Evolutionary conservation across 1,140 invertebrate genomes (phyloP).

Genomic region (Atta cephalotes): DNA sequence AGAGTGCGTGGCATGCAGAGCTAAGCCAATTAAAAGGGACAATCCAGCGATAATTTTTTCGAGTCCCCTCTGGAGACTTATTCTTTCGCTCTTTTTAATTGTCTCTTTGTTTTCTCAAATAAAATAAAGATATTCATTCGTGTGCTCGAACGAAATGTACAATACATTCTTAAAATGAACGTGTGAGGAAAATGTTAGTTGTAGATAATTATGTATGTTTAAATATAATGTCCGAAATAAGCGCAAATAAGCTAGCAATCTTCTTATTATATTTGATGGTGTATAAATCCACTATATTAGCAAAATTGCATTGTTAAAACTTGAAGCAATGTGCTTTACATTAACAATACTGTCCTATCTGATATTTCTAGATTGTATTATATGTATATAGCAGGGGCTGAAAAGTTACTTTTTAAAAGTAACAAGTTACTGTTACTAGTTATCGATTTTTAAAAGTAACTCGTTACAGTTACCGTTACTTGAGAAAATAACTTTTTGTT

Average conservation of each 20-base stretch:
- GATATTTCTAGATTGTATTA: neutral
- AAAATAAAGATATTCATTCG: neutral
- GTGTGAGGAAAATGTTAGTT: too few relatives aligned
- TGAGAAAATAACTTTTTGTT: too few relatives aligned
- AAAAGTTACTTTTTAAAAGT: too few relatives aligned
- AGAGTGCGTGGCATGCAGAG: constrained; percentile 10
- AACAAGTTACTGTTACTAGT: too few relatives aligned
- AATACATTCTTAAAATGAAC: neutral
- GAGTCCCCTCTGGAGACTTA: too few relatives aligned
- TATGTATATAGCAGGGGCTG: too few relatives aligned
- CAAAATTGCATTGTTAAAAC: neutral
- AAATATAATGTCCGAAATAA: neutral
- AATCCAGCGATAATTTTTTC: constrained; percentile 51
- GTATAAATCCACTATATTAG: neutral
- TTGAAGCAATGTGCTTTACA: too few relatives aligned
- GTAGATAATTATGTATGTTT: too few relatives aligned
- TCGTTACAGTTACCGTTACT: too few relatives aligned
- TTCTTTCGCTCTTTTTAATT: neutral
- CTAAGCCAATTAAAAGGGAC: constrained; percentile 76
- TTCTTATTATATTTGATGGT: neutral
- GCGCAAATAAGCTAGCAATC: neutral
- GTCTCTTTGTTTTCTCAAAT: neutral
- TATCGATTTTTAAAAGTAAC: too few relatives aligned
- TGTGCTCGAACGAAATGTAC: neutral
- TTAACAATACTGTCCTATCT: neutral